A percentile compares a stretch with the other conserved stretches of the same genome.
These are phyloP conservation scores for Alentia gelatinosa DNA, from an alignment of 2,888 invertebrate species.

Conservation along the genomic window DNA sequence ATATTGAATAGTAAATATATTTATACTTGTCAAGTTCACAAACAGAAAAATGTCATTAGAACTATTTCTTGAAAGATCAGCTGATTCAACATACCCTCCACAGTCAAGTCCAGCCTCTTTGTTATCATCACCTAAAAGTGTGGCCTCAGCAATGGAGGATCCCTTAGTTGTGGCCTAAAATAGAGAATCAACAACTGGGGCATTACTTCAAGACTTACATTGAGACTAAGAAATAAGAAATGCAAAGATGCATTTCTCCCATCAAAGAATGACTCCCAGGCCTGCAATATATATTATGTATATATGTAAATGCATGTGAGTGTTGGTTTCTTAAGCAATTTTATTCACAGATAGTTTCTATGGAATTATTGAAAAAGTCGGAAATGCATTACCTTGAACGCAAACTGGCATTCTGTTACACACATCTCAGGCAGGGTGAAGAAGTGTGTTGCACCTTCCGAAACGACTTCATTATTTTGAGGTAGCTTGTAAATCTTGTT, in stretches of 20 bases:
- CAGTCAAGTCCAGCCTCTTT: background rate
- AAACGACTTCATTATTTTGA: background rate
- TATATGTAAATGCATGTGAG: background rate
- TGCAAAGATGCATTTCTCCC: background rate
- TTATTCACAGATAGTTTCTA: background rate
- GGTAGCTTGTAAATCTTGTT: background rate
- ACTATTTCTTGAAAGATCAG: background rate
- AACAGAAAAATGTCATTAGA: background rate
- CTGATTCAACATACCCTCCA: background rate
- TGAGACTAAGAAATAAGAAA: background rate
- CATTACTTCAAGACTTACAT: background rate
- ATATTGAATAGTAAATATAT: background rate
- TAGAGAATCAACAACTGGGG: background rate
- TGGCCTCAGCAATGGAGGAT: background rate
- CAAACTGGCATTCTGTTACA: constrained; percentile 12
- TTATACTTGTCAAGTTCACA: background rate
- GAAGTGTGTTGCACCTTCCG: background rate
- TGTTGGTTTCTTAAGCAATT: background rate
- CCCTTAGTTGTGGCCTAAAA: background rate
- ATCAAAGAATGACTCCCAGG: background rate
- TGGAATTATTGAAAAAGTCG: background rate
- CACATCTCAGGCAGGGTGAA: background rate
- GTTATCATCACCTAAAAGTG: background rate
- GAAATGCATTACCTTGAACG: background rate
- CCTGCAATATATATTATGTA: background rate